Evolutionary conservation across 1,140 invertebrate genomes (phyloP).

Genomic region (Pectinophora gossypiella): DNA sequence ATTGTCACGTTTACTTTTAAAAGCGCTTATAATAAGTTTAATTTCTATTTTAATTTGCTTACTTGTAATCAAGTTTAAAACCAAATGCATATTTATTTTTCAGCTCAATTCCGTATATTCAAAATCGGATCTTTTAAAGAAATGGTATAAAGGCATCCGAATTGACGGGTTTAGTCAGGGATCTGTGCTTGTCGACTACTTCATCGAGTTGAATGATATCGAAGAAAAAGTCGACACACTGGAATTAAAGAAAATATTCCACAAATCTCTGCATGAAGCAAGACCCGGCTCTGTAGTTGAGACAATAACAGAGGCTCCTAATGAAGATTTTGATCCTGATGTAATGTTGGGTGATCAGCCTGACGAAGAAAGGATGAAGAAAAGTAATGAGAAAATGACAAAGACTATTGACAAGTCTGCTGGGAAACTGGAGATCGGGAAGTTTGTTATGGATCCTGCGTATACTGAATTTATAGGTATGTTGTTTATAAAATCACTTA

Average conservation of each 20-base stretch:
- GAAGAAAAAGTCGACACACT: conserved; percentile 86
- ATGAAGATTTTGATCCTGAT: conserved; percentile 59
- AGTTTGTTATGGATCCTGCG: conserved; percentile 88
- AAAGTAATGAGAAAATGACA: conserved; percentile 74
- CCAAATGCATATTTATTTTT: no score
- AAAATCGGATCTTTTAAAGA: conserved; percentile 82
- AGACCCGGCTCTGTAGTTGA: conserved; percentile 65
- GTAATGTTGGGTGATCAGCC: conserved; percentile 66
- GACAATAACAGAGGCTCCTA: conserved; percentile 34
- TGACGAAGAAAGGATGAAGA: conserved; percentile 75
- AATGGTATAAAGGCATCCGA: conserved; percentile 89
- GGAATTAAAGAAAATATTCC: conserved; percentile 88
- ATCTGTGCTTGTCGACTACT: conserved; percentile 92
- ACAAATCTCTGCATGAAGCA: conserved; percentile 81
- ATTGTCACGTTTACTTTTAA: conserved; percentile 4
- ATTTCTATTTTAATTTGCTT: conserved; percentile 9
- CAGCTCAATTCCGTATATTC: conserved; percentile 89
- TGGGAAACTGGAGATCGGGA: conserved; percentile 83
- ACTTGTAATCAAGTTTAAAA: no score
- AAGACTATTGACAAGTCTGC: conserved; percentile 75
- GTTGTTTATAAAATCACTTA: conserved; percentile 29
- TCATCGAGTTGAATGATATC: conserved; percentile 87
- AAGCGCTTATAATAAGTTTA: background rate
- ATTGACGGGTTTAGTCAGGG: conserved; percentile 92
- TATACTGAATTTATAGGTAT: conserved; percentile 93